These are phyloP conservation scores for Salvator merianae DNA, from an alignment of 2,113 vertebrate genomes.

Conservation along the genomic window DNA sequence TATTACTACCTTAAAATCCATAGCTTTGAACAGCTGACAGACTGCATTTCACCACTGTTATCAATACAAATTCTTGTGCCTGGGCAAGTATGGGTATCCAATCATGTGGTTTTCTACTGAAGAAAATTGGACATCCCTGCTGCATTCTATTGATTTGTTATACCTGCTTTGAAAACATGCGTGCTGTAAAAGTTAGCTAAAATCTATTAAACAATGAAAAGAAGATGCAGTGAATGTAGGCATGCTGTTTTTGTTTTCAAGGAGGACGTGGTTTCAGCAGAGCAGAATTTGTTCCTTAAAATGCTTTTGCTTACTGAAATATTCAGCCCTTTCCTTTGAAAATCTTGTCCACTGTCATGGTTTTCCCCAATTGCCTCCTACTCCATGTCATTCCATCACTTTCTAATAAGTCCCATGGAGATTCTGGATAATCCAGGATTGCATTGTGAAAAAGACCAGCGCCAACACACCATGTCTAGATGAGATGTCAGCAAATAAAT, in stretches of 20 bases:
- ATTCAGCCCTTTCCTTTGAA: neutral
- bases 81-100: too few relatives aligned
- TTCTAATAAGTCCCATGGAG: neutral
- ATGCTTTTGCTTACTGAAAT: neutral
- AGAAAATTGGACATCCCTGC: too few relatives aligned
- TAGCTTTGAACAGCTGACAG: too few relatives aligned
- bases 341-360: neutral
- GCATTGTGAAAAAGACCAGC: too few relatives aligned
- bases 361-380: neutral
- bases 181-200: neutral
- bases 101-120: neutral
- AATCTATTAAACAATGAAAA: neutral
- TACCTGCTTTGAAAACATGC: too few relatives aligned
- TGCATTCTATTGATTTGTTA: too few relatives aligned
- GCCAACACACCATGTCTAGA: too few relatives aligned
- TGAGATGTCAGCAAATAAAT: neutral
- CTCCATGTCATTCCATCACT: neutral
- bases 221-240: neutral
- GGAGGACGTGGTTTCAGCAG: neutral
- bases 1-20: too few relatives aligned
- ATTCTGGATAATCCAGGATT: neutral
- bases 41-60: too few relatives aligned
- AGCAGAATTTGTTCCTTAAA: neutral
- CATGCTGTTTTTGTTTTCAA: neutral
- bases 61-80: too few relatives aligned